Evolutionary conservation across 2,113 vertebrate genomes (phyloP), one percentile per base, ranked within the genome.

Genomic region (Myanophis thanlyinensis): DNA sequence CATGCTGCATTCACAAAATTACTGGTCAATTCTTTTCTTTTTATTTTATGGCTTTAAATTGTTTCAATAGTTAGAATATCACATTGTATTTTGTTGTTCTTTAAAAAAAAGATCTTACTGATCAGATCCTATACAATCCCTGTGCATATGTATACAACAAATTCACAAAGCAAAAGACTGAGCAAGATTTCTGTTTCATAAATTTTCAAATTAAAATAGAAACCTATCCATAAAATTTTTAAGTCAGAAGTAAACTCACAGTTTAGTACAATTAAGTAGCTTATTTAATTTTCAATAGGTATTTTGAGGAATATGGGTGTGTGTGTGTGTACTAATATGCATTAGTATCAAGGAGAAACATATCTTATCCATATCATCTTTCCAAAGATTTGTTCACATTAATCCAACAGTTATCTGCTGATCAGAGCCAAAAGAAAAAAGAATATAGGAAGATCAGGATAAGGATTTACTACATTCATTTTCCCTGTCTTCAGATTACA

Each of bases 11-110:
- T 88, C 89, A 52, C 30, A 93, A 44, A 92, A 88, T 4, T 86
- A 4, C 27, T 73, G 7, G 51, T 85, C 59, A 93, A n/a, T 73
- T 52, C 85, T n/a, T 94, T 93, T 94, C 48, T 91, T 94, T 94
- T 54, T 62, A 23, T 0, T 23, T 51, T 23, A 0, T 46, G 18
- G 22, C 27, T 88, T 0, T 0, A 49, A 91, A 3, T 88, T 87
- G 91, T 84, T 93, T 89, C 20, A 3, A 8, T 54, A 5, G 67
- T 47, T 84, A 15, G 2, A 85, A 9, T 6, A 0, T 93, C 22
- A 91, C n/a, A 46, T 87, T 93, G 87, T 90, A 51, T 0, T 0
- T 89, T 13, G 87, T 73, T 89, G 84, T 46, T 93, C 0, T 92
- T 90, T 47, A 59, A 89, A 89, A 46, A 52, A 85, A 22, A 90